These are phyloP conservation scores for Rhinichthys osculus DNA, from an alignment of 2,797 vertebrate genomes.

Conservation along the genomic window DNA sequence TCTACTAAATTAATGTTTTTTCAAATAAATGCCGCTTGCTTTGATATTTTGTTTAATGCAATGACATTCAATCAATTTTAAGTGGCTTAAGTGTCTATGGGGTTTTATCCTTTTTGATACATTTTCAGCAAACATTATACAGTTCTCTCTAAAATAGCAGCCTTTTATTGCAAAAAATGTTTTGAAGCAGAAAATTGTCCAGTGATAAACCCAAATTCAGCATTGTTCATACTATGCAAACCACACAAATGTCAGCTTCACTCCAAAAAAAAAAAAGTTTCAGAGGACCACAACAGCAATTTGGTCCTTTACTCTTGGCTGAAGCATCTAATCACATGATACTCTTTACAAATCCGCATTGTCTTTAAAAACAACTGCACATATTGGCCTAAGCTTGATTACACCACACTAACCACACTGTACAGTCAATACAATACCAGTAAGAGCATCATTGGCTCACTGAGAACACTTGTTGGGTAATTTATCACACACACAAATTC, in stretches of 20 bases:
- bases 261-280: neutral
- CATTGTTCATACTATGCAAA: neutral
- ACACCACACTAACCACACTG: constrained; percentile 23
- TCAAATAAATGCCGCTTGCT: neutral
- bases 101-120: neutral
- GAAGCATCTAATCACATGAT: neutral
- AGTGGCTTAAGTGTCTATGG: neutral
- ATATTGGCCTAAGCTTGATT: constrained; percentile 27
- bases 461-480: constrained; percentile 7
- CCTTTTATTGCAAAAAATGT: neutral
- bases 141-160: constrained; percentile 7
- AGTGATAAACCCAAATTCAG: neutral
- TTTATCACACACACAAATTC: neutral
- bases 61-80: neutral
- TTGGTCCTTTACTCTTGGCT: constrained; percentile 13
- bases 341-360: neutral
- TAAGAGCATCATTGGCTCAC: constrained; percentile 15
- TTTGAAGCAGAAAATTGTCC: neutral
- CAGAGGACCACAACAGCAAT: neutral
- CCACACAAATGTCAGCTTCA: neutral
- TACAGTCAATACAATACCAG: constrained; percentile 7
- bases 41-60: neutral
- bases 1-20: neutral
- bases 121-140: constrained; percentile 12
- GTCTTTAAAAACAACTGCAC: constrained; percentile 12